Evolutionary conservation across 1,140 invertebrate genomes (phyloP).

Genomic region (Semibalanus balanoides): DNA sequence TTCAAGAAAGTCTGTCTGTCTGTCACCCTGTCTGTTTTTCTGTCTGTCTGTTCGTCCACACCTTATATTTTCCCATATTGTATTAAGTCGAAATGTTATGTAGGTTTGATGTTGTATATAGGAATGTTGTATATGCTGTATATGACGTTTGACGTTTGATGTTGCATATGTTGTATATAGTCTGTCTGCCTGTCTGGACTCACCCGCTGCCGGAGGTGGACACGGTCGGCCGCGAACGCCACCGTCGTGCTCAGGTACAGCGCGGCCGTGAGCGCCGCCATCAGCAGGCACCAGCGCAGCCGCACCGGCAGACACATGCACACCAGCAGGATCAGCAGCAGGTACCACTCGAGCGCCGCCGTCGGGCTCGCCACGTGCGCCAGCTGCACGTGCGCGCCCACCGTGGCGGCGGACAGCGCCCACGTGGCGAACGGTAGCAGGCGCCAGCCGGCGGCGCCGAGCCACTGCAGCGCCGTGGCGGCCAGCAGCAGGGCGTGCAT

Average conservation of each 20-base stretch:
- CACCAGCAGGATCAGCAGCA: background rate
- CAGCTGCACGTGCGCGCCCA: background rate
- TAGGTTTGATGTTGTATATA: too few relatives aligned
- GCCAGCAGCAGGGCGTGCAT: background rate
- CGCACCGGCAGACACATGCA: background rate
- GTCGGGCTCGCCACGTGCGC: background rate
- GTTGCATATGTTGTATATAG: too few relatives aligned
- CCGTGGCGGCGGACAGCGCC: background rate
- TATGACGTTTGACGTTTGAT: too few relatives aligned
- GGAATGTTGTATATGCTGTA: too few relatives aligned
- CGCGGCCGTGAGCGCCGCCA: background rate
- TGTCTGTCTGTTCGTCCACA: too few relatives aligned
- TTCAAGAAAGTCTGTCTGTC: too few relatives aligned
- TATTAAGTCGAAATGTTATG: too few relatives aligned
- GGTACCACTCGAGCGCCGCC: background rate
- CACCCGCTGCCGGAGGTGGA: background rate
- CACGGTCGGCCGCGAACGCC: background rate
- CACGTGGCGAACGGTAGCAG: background rate
- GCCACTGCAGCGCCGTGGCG: background rate
- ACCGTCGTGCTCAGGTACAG: background rate
- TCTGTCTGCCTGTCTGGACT: too few relatives aligned
- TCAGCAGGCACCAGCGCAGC: background rate
- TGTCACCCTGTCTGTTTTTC: too few relatives aligned
- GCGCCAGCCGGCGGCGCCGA: background rate
- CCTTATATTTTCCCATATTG: too few relatives aligned